Base-by-base conservation (phyloP, 2,797 vertebrate species). In the Anas flavirostris region DNA sequence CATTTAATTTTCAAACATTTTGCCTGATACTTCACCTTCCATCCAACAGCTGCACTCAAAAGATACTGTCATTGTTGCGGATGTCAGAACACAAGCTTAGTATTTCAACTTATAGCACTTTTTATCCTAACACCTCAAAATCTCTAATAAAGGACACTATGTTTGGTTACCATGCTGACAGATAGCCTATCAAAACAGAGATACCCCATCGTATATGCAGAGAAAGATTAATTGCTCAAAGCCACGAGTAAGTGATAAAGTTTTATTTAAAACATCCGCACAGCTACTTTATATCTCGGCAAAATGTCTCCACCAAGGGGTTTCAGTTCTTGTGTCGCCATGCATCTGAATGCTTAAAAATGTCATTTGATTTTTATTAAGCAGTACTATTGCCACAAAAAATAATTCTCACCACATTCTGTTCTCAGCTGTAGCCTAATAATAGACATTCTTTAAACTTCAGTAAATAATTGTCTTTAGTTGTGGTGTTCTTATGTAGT, bases 11-110 rank as follows among this genome's bases (percentile, higher is more conserved):
- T 85, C 44, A 63, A 85, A 89, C 22, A 37, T 37, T 76, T 66
- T 91, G 68, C 50, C 37, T 59, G 12, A 21, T 69, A 60, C 59
- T 48, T 89, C 82, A 44, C 78, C 50, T 75, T 82, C 29, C 33
- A 10, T 29, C 46, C 52, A 82, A 77, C 50, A 87, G 63, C 48
- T 70, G 21, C 17, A 70, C 39, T 66, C 12, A 44, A 62, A 82
- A 82, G 26, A 46, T 13, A 64, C 68, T 86, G 72, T 86, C 41
- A 59, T 88, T 85, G 35, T 3, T 16, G 46, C 55, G 66, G 70
- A 68, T 81, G 80, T 78, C 82, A 79, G 59, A 91, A 91, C 10
- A 75, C 37, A 93, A 90, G 84, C 55, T 70, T 70, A 62, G 77
- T 74, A 37, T 55, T 91, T 74, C 15, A 63, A 53, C 10, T 91